Evolutionary conservation across 2,113 vertebrate species (phyloP).

Genomic region (Leptodactylus fuscus): DNA sequence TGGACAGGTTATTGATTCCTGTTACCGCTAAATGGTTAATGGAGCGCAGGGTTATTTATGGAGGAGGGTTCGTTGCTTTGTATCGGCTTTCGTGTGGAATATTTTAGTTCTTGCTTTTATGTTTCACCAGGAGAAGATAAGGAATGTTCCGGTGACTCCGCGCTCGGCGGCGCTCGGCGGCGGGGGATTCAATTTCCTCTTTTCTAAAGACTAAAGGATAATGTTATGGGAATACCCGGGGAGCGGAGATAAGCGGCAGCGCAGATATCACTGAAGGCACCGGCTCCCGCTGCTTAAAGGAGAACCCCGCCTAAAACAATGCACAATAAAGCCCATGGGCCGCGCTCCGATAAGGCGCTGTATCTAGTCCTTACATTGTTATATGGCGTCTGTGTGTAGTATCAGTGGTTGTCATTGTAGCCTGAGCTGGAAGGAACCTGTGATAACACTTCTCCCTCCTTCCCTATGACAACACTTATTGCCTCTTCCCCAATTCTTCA

Average conservation of each 20-base stretch:
- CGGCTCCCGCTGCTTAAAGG: too few species aligned
- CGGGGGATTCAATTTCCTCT: conserved; percentile 16
- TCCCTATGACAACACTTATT: too few species aligned
- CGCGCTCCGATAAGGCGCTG: too few species aligned
- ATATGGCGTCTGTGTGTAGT: too few species aligned
- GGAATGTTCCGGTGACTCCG: not conserved
- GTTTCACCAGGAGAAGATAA: conserved; percentile 4
- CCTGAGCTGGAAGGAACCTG: too few species aligned
- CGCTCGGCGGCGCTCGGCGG: too few species aligned
- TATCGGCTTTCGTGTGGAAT: not conserved
- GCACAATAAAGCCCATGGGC: too few species aligned
- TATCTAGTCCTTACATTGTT: too few species aligned
- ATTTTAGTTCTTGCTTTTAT: not conserved
- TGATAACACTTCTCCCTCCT: too few species aligned
- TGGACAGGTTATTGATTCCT: conserved; percentile 32
- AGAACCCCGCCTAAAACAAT: too few species aligned
- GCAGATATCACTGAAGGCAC: not conserved
- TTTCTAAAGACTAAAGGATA: not conserved
- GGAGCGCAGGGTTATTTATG: conserved; percentile 40
- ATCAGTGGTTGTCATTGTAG: too few species aligned
- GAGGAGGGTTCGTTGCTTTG: not conserved
- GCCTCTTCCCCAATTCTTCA: too few species aligned
- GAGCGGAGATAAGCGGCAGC: not conserved
- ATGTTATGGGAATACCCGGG: not conserved
- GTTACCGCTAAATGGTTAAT: conserved; percentile 50